Evolutionary conservation across 2,113 vertebrate genomes (phyloP).

Genomic region (Tringa solitaria): DNA sequence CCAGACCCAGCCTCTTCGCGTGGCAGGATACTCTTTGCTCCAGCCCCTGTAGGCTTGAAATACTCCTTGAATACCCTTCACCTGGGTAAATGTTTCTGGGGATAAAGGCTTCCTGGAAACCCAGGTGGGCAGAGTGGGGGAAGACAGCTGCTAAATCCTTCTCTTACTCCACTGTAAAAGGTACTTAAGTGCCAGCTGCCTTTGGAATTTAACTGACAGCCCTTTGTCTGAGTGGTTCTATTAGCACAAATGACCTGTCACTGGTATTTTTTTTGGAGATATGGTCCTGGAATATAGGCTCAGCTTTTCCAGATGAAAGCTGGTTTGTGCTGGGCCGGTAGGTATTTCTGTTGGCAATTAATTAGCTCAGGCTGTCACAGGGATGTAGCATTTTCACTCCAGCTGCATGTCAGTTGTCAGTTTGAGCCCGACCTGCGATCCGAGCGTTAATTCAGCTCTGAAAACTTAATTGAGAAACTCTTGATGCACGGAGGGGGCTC

Average conservation of each 20-base stretch:
- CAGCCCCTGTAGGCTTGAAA: neutral
- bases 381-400: neutral
- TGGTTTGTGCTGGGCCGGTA: neutral
- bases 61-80: neutral
- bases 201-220: neutral
- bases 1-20: neutral
- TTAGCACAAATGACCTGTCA: neutral
- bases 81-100: neutral
- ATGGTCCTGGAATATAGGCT: neutral
- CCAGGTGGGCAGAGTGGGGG: neutral
- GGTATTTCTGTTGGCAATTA: neutral
- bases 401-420: neutral
- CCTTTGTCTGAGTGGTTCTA: accelerated
- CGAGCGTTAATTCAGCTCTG: neutral
- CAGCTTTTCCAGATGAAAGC: neutral
- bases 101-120: neutral
- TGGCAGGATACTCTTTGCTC: neutral
- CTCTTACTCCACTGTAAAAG: neutral
- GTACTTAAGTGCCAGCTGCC: neutral
- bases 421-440: neutral
- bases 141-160: neutral
- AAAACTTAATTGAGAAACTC: accelerated
- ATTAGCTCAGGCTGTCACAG: accelerated
- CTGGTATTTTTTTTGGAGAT: neutral
- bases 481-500: neutral